Conservation (phyloP, 2,797 vertebrate species). For the Brachyalestes nurse region DNA sequence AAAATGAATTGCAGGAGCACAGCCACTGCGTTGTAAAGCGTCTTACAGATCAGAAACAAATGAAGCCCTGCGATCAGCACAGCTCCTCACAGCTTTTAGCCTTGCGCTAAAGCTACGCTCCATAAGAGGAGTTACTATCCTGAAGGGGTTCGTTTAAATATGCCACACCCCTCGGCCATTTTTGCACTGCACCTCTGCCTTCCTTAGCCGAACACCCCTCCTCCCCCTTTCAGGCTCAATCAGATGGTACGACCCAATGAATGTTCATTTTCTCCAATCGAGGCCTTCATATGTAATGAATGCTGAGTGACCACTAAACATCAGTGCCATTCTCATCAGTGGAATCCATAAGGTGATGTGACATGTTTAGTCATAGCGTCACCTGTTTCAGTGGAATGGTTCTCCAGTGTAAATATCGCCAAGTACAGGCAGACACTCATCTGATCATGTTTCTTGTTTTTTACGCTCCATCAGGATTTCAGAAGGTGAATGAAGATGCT, state of each 20-base stretch:
- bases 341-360: not conserved
- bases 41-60: conserved; percentile 7
- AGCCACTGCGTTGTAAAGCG: conserved; percentile 38
- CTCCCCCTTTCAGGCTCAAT: conserved; percentile 59
- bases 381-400: conserved; percentile 16
- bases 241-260: conserved; percentile 82
- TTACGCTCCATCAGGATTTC: conserved; percentile 8
- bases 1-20: conserved; percentile 24
- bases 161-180: conserved; percentile 56
- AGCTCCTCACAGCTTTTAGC: conserved; percentile 37
- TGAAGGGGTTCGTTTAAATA: conserved; percentile 12
- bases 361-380: not conserved
- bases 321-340: conserved; percentile 43
- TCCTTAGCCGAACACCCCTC: conserved; percentile 41
- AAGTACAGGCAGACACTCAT: conserved; percentile 7
- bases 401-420: conserved; percentile 27
- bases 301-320: conserved; percentile 47
- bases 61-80: conserved; percentile 10
- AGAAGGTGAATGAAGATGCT: conserved; percentile 5
- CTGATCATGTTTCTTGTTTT: conserved; percentile 17
- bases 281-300: conserved; percentile 73
- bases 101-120: conserved; percentile 6
- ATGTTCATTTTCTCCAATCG: conserved; percentile 79
- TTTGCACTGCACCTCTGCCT: conserved; percentile 66
- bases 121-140: not conserved